Base-by-base conservation (phyloP, 2,888 invertebrate species). In the Cryptus viduatorius region DNA sequence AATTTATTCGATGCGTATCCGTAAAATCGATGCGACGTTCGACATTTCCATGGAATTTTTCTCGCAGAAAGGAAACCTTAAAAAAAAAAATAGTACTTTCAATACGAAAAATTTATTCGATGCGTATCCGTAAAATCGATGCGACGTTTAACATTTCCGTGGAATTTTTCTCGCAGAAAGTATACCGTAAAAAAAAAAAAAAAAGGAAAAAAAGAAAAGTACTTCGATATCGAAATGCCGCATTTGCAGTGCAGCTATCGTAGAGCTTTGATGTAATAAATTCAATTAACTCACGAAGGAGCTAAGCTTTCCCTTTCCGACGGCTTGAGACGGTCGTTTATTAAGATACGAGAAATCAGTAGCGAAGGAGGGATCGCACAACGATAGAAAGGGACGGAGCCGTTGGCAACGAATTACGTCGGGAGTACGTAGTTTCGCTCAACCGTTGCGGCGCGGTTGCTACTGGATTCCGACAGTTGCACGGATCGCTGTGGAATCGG, bases 401-500 rank as follows among this genome's bases (percentile, higher is more conserved):
- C 5, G 29, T 46, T 4, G 42, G 3, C 42, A 61, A 59, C 61
- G 50, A 78, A 76, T 67, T 71, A 77, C 48, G 76, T 82, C 71
- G 59, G 48, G 53, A 53, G 50, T 76, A 44, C 37, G 75, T 79
- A 59, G 67, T 85, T 82, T 59, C 75, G 72, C 53, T 76, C 72
- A 72, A 82, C 65, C 75, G 48, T 76, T 37, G 65, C 65, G 71
- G 37, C 46, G 37, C 46, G 76, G 75, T 82, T 79, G 31, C 69
- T 65, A 84, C 79, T 67, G 48, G 67, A 85, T 82, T 79, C 82
- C 84, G 72, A 82, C 72, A 72, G 72, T 75, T 77, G 56, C 65
- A 64, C 72, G 64, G 16, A 50, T 24, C 19, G 19, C 44, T 31
- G 31, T 31, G 48, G 46, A 75, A 75, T 61, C 44, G 64, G 73